phyloP scores from a whole-genome alignment of 2,888 invertebrate species.

The Phyllotreta striolata region DNA sequence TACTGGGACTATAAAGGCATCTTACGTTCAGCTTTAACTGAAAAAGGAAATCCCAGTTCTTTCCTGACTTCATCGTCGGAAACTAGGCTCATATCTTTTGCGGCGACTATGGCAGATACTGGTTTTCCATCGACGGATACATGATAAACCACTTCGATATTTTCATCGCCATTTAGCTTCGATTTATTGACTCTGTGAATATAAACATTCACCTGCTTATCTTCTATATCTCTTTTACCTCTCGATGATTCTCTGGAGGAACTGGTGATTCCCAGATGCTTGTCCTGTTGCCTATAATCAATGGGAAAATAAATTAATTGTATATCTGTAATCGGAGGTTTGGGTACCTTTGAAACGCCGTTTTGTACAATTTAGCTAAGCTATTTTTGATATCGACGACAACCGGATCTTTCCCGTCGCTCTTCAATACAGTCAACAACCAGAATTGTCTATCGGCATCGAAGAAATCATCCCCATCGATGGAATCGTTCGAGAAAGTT shows the following conservation, averaged over 20 bases:
- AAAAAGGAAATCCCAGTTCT: slow-evolving; percentile 77
- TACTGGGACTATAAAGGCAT: slow-evolving; percentile 42
- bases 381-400: slow-evolving; percentile 73
- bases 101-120: slow-evolving; percentile 81
- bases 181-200: slow-evolving; percentile 73
- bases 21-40: slow-evolving; percentile 88
- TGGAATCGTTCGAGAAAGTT: slow-evolving; percentile 46
- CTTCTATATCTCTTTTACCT: slow-evolving; percentile 50
- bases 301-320: neutral
- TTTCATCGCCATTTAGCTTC: slow-evolving; percentile 57
- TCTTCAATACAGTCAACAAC: slow-evolving; percentile 79
- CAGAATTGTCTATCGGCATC: slow-evolving; percentile 77
- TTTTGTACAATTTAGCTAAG: slow-evolving; percentile 79
- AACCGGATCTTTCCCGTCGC: slow-evolving; percentile 62
- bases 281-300: slow-evolving; percentile 75
- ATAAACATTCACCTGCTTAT: slow-evolving; percentile 69
- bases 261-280: slow-evolving; percentile 74
- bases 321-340: neutral
- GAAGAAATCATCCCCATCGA: slow-evolving; percentile 45
- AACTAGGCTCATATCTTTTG: slow-evolving; percentile 83
- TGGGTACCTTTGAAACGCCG: slow-evolving; percentile 78
- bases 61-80: slow-evolving; percentile 78
- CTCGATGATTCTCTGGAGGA: slow-evolving; percentile 38
- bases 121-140: slow-evolving; percentile 82
- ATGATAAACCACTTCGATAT: slow-evolving; percentile 77